Base-by-base conservation (phyloP, 2,113 vertebrate species). In the Sylvietta virens region DNA sequence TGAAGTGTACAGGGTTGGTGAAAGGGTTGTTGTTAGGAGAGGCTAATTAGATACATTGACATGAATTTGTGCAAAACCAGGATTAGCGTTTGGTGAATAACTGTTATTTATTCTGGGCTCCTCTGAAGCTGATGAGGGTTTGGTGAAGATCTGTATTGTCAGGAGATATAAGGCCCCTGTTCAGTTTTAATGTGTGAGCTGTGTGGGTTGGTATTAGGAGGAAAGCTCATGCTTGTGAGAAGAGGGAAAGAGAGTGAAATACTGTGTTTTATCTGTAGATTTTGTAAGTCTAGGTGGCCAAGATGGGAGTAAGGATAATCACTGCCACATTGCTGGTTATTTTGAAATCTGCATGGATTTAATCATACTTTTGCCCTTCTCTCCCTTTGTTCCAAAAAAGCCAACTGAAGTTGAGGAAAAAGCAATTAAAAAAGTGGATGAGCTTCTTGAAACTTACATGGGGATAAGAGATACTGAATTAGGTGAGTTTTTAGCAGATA, bases 391-490 rank as follows among this genome's bases (percentile, higher is more conserved):
- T 78, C 81, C 73, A 86, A 87, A 95, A 65, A 94, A 99, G 99
- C 99, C 98, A 17, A 98, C 98, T 72, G 99, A 99, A 96, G 97
- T 98, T 91, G 99, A 99, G 96, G 98, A 99, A 96, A 99, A 99
- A 89, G 99, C 99, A 1, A 98, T 99, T 37, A 98, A 98, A 96
- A 99, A 99, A 92, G 98, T 99, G 62, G 99, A 99, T 80, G 99
- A 99, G 84, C 98, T 99, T 60, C 98, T 99, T 91, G 99, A 99
- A 97, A 98, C 97, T n/a, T 99, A 99, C 95, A 99, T 99, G 99
- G 99, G 99, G 62, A 99, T 99, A 97, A 98, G 99, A 97, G 99
- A 99, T 97, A 97, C 56, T 21, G 99, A 99, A 86, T 98, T 99
- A 80, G 99, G 99, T 99, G 96, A 98, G 98, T 95, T 80, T 82